Conservation (phyloP, 2,113 vertebrate species). For the Triplophysa siluroides region DNA sequence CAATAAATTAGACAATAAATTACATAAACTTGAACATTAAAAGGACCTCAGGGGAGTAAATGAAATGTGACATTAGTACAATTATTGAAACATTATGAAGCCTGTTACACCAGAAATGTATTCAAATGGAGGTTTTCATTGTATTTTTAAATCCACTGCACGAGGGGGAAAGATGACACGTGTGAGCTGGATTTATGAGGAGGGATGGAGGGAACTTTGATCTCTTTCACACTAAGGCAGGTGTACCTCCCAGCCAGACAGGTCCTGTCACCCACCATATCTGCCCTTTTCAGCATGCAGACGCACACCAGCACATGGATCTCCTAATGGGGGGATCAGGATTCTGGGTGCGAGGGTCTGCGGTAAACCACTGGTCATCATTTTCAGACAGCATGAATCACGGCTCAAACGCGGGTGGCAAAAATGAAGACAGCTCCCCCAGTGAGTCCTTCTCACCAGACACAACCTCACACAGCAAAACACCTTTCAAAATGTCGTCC, state of each 20-base stretch:
- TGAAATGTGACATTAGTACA: neutral
- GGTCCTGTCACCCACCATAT: conserved; percentile 50
- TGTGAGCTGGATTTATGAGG: conserved; percentile 49
- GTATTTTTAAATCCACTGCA: conserved; percentile 42
- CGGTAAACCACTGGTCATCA: conserved; percentile 7
- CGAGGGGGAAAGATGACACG: conserved; percentile 39
- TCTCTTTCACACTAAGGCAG: conserved; percentile 50
- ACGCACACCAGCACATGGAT: conserved; percentile 55
- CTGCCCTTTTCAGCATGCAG: conserved; percentile 37
- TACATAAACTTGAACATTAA: no score
- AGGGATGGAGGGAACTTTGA: conserved; percentile 52
- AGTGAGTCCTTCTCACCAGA: conserved; percentile 22
- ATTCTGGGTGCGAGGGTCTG: conserved; percentile 25
- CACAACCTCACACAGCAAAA: conserved; percentile 11
- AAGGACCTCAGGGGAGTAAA: neutral
- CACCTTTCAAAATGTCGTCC: conserved; percentile 17
- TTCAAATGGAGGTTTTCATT: conserved; percentile 39
- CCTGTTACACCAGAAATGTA: neutral
- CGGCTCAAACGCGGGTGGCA: conserved; percentile 10
- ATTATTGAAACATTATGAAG: neutral
- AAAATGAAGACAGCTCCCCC: conserved; percentile 28
- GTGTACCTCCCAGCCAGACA: conserved; percentile 58
- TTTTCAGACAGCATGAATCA: conserved; percentile 33
- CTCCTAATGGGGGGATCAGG: conserved; percentile 29
- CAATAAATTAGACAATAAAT: no score